Base-by-base conservation (phyloP, 2,797 vertebrate genomes). In the Echiichthys vipera region DNA sequence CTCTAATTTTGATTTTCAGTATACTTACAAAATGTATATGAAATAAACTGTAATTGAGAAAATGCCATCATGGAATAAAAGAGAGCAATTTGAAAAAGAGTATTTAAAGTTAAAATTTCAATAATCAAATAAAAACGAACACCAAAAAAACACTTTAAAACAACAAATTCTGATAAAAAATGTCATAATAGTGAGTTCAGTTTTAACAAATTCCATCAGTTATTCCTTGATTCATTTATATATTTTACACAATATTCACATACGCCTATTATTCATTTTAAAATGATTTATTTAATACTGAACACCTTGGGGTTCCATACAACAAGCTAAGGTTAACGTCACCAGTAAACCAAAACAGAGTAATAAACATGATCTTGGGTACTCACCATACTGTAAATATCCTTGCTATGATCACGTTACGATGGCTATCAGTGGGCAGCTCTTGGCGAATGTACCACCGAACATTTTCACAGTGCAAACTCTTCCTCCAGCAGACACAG, bases 391-490 rank as follows among this genome's bases (percentile, higher is more conserved):
- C 17, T 39, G 20, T 58, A 20, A 53, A 71, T 45, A 1, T 27
- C 25, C 36, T 51, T 29, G 43, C 45, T 54, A 27, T 75, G 40
- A 61, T 73, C 25, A 30, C 15, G 29, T 50, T n/a, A 46, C 53
- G 30, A 74, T 62, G 73, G 65, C 73, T 67, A 29, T 75, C 49
- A 50, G 29, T 57, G 20, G 65, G 68, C 53, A 66, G 66, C 65
- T 49, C 43, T 67, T 56, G 55, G 15, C 22, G 43, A 56, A 67
- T 40, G 43, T 65, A 34, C 46, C 29, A 27, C 22, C 39, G 34
- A 47, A 69, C 58, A 17, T 53, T 74, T 84, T 65, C 53, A 77
- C 74, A 74, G 74, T 73, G 74, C 64, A 65, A 80, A 84, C 77
- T 74, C 30, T 25, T 73, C 36, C 71, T 43, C 39, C 62, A 20